A percentile compares a stretch with the other conserved stretches of the same genome.
phyloP scores from a whole-genome alignment of 2,113 vertebrate genomes.

The Syngnathoides biaculeatus region DNA sequence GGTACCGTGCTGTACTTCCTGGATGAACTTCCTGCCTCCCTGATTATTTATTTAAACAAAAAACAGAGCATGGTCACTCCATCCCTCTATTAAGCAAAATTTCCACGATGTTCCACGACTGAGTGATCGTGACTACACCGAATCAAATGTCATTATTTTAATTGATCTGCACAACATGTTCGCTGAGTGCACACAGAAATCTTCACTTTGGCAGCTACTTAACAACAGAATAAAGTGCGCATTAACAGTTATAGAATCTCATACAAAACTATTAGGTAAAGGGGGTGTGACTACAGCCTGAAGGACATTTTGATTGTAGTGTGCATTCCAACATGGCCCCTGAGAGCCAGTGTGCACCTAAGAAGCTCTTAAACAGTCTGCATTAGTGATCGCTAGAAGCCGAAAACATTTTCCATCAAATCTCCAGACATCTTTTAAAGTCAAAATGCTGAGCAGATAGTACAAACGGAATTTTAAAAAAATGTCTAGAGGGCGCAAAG shows the following conservation, averaged over 20 bases:
- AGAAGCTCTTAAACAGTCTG: constrained; percentile 26
- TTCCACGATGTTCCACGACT: neutral
- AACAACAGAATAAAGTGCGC: constrained; percentile 49
- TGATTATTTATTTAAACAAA: constrained; percentile 57
- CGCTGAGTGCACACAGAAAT: constrained; percentile 7
- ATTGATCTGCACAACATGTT: neutral
- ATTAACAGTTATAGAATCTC: constrained; percentile 23
- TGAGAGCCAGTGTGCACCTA: constrained; percentile 1
- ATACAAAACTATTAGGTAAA: constrained; percentile 17
- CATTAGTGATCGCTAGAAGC: constrained; percentile 32
- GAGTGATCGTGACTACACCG: neutral
- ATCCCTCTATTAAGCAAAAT: constrained; percentile 10
- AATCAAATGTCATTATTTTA: constrained; percentile 4
- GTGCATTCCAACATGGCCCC: constrained; percentile 33
- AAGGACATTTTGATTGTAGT: constrained; percentile 23
- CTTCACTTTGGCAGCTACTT: constrained; percentile 5
- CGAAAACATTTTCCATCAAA: constrained; percentile 11
- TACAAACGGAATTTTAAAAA: too few relatives aligned
- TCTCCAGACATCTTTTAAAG: constrained; percentile 9
- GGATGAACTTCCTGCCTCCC: constrained; percentile 45
- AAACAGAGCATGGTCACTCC: constrained; percentile 25
- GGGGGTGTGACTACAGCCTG: neutral
- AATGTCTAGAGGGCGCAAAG: too few relatives aligned
- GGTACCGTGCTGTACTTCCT: constrained; percentile 25
- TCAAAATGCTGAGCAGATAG: neutral